Evolutionary conservation across 2,888 invertebrate genomes (phyloP).

Genomic region (Melinopterus prodromus): DNA sequence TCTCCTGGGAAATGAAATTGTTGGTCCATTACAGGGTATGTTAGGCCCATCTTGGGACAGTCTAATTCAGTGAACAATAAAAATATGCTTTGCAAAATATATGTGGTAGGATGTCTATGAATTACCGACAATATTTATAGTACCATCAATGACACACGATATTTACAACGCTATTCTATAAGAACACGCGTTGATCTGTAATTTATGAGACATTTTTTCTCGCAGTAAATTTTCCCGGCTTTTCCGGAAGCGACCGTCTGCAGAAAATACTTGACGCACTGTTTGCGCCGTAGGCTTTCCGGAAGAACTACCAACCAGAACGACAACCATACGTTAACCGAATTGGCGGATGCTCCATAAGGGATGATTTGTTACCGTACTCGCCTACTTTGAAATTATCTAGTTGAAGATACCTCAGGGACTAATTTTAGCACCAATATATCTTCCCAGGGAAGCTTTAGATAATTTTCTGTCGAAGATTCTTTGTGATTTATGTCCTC

Average conservation of each 20-base stretch:
- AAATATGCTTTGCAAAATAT: too few species aligned
- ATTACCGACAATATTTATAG: background rate
- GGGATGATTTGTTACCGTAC: background rate
- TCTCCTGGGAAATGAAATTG: too few species aligned
- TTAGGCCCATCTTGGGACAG: too few species aligned
- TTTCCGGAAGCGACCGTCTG: background rate
- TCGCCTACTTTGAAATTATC: background rate
- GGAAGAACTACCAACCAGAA: background rate
- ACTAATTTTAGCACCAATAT: background rate
- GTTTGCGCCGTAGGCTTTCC: background rate
- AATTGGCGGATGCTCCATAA: background rate
- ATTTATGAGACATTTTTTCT: background rate
- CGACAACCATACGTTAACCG: background rate
- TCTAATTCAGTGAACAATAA: too few species aligned
- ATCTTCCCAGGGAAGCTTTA: background rate
- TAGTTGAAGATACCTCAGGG: background rate
- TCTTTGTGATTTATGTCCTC: background rate
- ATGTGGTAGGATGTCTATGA: too few species aligned
- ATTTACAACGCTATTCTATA: background rate
- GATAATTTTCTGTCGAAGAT: background rate
- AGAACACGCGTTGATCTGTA: background rate
- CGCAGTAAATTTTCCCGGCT: background rate
- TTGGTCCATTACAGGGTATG: too few species aligned
- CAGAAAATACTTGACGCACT: background rate
- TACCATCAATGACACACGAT: background rate